Percentiles rank a stretch among this genome's conserved stretches.
Evolutionary conservation across 1,140 invertebrate genomes (phyloP).

Genomic region (Neelides sp.): DNA sequence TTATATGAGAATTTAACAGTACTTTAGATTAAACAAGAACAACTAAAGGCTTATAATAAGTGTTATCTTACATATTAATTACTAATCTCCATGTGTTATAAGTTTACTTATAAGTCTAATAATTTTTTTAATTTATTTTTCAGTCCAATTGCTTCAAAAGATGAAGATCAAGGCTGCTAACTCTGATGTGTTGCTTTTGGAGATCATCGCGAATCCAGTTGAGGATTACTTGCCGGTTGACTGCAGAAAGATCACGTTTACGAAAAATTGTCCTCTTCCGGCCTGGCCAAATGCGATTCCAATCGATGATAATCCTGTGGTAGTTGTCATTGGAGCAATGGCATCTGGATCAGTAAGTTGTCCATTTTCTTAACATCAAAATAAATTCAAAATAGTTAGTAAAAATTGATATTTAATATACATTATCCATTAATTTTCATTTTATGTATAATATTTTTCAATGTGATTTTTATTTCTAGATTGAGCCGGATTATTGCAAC

Average conservation of each 20-base stretch:
- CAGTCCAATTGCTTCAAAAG: conserved; percentile 93
- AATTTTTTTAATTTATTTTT: conserved; percentile 36
- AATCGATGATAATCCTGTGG: conserved; percentile 64
- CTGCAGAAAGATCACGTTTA: conserved; percentile 80
- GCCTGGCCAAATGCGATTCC: conserved; percentile 67
- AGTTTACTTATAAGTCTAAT: conserved; percentile 33
- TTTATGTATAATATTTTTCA: neutral
- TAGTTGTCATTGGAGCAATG: conserved; percentile 89
- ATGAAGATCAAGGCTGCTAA: conserved; percentile 80
- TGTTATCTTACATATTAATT: neutral
- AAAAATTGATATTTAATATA: neutral
- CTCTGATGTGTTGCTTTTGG: conserved; percentile 76
- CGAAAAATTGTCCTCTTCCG: conserved; percentile 76
- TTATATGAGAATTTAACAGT: neutral
- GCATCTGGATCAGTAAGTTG: conserved; percentile 73
- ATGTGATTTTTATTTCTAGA: conserved; percentile 37
- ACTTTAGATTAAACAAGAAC: neutral
- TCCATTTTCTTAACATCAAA: neutral
- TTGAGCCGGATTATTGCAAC: conserved; percentile 82
- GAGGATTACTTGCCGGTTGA: conserved; percentile 91
- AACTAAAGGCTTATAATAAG: neutral
- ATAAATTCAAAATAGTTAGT: neutral
- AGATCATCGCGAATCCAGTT: conserved; percentile 96
- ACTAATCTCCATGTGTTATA: conserved; percentile 6
- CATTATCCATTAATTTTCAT: neutral